phyloP scores from a whole-genome alignment of 1,140 invertebrate genomes.

The Adoxophyes honmai region DNA sequence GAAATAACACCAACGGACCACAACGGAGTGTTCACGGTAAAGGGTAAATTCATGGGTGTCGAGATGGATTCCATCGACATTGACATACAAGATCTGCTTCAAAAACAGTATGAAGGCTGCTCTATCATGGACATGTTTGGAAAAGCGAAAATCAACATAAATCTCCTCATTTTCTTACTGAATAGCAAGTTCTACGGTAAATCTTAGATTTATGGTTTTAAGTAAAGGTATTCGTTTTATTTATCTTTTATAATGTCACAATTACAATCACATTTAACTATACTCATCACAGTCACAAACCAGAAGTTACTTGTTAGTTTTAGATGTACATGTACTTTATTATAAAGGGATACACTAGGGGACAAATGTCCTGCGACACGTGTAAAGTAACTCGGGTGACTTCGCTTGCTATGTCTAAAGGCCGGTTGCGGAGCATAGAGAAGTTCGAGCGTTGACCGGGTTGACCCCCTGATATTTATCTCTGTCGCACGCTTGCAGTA shows the following conservation, averaged over 20 bases:
- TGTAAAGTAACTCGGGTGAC: too few relatives aligned
- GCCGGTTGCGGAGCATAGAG: too few relatives aligned
- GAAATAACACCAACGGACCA: constrained; percentile 85
- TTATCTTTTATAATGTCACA: neutral
- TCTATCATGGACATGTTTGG: constrained; percentile 89
- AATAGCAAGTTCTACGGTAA: constrained; percentile 90
- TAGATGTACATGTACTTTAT: too few relatives aligned
- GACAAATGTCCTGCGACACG: too few relatives aligned
- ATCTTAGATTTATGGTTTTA: constrained; percentile 24
- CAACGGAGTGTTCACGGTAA: constrained; percentile 84
- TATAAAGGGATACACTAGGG: too few relatives aligned
- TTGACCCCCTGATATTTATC: too few relatives aligned
- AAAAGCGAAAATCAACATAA: constrained; percentile 88
- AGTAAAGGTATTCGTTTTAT: neutral
- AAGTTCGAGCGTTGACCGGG: too few relatives aligned
- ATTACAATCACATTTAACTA: neutral
- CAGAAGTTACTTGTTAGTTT: too few relatives aligned
- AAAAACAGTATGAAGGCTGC: constrained; percentile 88
- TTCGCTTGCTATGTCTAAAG: too few relatives aligned
- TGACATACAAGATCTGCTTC: constrained; percentile 86
- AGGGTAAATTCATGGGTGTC: constrained; percentile 89
- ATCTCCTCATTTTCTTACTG: constrained; percentile 85
- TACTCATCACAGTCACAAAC: neutral
- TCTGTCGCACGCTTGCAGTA: too few relatives aligned
- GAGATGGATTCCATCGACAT: constrained; percentile 87